A percentile compares a stretch with the other conserved stretches of the same genome.
phyloP scores from a whole-genome alignment of 2,113 vertebrate species.

The Pomatorhinus ruficollis region DNA sequence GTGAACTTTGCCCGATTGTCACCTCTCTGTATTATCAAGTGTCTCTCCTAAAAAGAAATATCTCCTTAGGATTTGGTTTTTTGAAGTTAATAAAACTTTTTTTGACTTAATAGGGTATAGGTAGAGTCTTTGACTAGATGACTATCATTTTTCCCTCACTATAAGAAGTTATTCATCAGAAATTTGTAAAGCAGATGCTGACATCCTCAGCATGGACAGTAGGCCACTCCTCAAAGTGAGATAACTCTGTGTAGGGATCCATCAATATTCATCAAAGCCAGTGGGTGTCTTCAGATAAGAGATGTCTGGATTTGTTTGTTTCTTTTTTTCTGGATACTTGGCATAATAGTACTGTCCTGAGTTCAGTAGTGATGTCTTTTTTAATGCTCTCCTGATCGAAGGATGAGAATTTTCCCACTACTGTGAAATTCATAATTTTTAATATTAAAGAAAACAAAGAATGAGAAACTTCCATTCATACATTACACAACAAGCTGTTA shows the following conservation, averaged over 20 bases:
- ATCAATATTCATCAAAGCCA: not conserved
- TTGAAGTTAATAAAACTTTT: not conserved
- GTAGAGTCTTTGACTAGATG: not conserved
- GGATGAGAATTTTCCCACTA: not conserved
- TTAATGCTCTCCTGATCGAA: not conserved
- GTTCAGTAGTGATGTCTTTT: not conserved
- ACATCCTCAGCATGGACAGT: not conserved
- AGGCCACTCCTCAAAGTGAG: not conserved
- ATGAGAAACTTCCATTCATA: not conserved
- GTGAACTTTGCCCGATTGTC: not conserved
- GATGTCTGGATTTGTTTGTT: not conserved
- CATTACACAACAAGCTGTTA: not conserved
- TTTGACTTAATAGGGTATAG: accelerated
- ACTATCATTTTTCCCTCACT: not conserved
- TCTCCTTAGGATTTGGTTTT: not conserved
- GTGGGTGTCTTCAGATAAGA: not conserved
- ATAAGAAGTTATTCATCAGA: not conserved
- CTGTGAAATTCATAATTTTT: not conserved
- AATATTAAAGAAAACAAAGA: not conserved
- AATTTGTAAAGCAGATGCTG: not conserved
- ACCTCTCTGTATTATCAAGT: not conserved
- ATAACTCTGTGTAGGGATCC: not conserved
- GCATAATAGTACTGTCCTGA: not conserved
- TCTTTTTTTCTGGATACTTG: not conserved
- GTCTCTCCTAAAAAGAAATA: not conserved